Conservation (phyloP, 2,888 invertebrate genomes). For the Pediacus dermestoides region DNA sequence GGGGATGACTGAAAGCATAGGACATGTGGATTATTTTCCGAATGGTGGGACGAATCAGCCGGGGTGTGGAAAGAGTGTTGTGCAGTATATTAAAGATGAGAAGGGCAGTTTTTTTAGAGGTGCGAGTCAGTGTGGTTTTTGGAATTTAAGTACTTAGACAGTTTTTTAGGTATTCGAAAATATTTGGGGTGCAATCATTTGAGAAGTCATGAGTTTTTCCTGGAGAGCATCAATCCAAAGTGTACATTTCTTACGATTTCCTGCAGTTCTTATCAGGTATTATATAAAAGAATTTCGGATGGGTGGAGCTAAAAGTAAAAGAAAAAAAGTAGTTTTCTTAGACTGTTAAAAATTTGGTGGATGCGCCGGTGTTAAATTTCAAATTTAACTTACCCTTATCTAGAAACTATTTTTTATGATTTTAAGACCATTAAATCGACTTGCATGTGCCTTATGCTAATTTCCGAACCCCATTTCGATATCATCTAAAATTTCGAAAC, state of each 20-base stretch:
- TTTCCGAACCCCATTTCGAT: too few relatives aligned
- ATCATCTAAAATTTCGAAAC: too few relatives aligned
- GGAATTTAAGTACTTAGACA: constrained; percentile 4
- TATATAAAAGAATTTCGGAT: too few relatives aligned
- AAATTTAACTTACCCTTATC: too few relatives aligned
- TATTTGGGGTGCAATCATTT: constrained; percentile 85
- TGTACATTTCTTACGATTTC: constrained; percentile 77
- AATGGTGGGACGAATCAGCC: constrained; percentile 84
- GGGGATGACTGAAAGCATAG: constrained; percentile 77
- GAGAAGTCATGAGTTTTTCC: constrained; percentile 77
- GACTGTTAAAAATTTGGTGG: too few relatives aligned
- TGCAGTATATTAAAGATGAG: constrained; percentile 62
- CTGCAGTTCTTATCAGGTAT: constrained; percentile 75
- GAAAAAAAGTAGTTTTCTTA: neutral
- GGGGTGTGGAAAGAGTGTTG: constrained; percentile 60
- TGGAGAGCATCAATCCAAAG: constrained; percentile 73
- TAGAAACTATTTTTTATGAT: too few relatives aligned
- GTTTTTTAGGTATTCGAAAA: constrained; percentile 57
- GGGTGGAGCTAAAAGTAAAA: neutral
- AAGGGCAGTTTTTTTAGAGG: constrained; percentile 62
- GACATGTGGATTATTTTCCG: constrained; percentile 89
- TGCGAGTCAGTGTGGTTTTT: constrained; percentile 29
- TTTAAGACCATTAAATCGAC: too few relatives aligned
- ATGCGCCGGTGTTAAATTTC: too few relatives aligned
- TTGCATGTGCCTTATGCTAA: too few relatives aligned